Percentiles rank a stretch among this genome's conserved stretches.
These are phyloP conservation scores for Oophaga pumilio DNA, from an alignment of 2,113 vertebrate species.

Conservation along the genomic window DNA sequence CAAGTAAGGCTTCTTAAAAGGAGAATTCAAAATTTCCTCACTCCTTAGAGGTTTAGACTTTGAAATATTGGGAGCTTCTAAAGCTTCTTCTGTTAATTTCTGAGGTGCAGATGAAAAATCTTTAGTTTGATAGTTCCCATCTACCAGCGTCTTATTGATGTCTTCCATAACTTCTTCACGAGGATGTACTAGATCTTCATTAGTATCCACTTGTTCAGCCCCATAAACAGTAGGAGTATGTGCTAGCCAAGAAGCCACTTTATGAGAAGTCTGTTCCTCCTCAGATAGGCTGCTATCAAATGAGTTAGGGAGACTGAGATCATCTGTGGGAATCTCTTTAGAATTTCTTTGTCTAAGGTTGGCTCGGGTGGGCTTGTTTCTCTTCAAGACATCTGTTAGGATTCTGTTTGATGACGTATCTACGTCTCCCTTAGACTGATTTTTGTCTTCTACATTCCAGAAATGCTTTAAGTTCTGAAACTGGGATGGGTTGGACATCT, in stretches of 20 bases:
- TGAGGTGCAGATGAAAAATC: conserved; percentile 12
- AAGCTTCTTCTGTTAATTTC: conserved; percentile 14
- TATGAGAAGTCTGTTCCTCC: conserved; percentile 45
- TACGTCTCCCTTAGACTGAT: conserved; percentile 54
- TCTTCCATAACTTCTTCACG: background rate
- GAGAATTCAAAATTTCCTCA: background rate
- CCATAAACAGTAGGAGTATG: conserved; percentile 28
- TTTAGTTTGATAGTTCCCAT: background rate
- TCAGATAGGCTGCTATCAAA: conserved; percentile 30
- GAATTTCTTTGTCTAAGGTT: conserved; percentile 57
- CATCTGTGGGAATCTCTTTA: conserved; percentile 55
- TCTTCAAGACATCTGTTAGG: conserved; percentile 38
- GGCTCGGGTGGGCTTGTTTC: conserved; percentile 56
- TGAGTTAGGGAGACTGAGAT: conserved; percentile 43
- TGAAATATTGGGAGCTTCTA: background rate
- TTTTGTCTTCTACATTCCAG: conserved; percentile 76
- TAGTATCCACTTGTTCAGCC: background rate
- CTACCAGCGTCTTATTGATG: background rate
- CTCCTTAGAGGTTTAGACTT: background rate
- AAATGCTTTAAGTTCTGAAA: conserved; percentile 86
- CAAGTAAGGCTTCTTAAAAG: conserved; percentile 59
- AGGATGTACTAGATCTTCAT: background rate
- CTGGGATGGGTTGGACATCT: conserved; percentile 69
- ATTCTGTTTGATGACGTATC: conserved; percentile 48
- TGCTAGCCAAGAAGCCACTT: conserved; percentile 52